Conservation (phyloP, 2,113 vertebrate genomes). For the Dunckerocampus dactyliophorus region DNA sequence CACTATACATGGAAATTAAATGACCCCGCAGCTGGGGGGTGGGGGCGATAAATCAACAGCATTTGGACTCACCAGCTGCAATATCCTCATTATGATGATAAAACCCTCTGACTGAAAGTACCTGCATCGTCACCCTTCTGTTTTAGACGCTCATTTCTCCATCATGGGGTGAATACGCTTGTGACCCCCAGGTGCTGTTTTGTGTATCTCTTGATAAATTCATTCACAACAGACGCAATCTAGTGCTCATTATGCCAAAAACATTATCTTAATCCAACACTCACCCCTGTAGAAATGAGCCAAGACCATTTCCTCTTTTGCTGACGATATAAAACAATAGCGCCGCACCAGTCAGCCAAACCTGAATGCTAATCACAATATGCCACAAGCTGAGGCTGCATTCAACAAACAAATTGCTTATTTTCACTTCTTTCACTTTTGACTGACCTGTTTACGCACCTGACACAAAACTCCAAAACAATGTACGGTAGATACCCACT, state of each 20-base stretch:
- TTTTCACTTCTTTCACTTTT: slow-evolving; percentile 27
- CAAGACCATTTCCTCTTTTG: slow-evolving; percentile 37
- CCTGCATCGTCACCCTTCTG: slow-evolving; percentile 13
- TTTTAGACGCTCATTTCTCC: slow-evolving; percentile 21
- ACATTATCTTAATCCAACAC: slow-evolving; percentile 65
- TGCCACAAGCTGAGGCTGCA: slow-evolving; percentile 24
- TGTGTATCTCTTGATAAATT: slow-evolving; percentile 44
- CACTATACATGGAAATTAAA: slow-evolving; percentile 64
- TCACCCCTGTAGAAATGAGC: slow-evolving; percentile 53
- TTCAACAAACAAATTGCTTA: slow-evolving; percentile 27
- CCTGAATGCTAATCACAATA: slow-evolving; percentile 43
- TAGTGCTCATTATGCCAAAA: slow-evolving; percentile 42
- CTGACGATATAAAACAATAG: slow-evolving; percentile 56
- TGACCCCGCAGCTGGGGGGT: slow-evolving; percentile 43
- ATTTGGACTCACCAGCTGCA: slow-evolving; percentile 58
- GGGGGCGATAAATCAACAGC: slow-evolving; percentile 59
- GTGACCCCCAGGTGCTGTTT: slow-evolving; percentile 33
- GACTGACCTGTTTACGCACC: slow-evolving; percentile 4
- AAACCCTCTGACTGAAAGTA: slow-evolving; percentile 35
- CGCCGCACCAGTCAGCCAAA: slow-evolving; percentile 39
- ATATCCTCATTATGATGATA: slow-evolving; percentile 58
- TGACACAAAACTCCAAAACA: background rate
- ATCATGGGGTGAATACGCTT: slow-evolving; percentile 33
- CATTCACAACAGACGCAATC: slow-evolving; percentile 20
- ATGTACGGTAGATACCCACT: background rate